A percentile compares a stretch with the other conserved stretches of the same genome.
Evolutionary conservation across 2,113 vertebrate species (phyloP).

Genomic region (Marcusenius ussheri): DNA sequence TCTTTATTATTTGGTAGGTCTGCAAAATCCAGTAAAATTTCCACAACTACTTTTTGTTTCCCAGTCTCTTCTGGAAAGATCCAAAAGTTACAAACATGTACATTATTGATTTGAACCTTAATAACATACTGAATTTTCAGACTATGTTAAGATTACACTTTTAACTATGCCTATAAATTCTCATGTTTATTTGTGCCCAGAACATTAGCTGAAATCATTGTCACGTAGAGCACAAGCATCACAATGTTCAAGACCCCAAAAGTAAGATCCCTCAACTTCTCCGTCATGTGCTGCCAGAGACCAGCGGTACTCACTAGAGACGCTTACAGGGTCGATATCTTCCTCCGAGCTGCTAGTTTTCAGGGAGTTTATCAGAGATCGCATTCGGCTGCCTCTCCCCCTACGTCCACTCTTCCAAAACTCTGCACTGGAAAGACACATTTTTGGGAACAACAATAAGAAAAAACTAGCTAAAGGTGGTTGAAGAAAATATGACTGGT

Average conservation of each 20-base stretch:
- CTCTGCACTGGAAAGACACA: conserved; percentile 39
- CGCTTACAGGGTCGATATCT: conserved; percentile 40
- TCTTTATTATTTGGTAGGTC: neutral
- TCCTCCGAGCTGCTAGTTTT: conserved; percentile 60
- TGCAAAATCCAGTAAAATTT: neutral
- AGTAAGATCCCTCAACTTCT: neutral
- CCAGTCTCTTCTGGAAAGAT: neutral
- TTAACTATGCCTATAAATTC: neutral
- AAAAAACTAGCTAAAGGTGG: neutral
- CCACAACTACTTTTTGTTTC: neutral
- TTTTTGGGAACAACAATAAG: neutral
- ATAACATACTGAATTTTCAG: neutral
- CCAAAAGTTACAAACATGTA: neutral
- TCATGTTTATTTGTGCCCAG: neutral
- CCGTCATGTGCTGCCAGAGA: conserved; percentile 18
- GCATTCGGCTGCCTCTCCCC: conserved; percentile 32
- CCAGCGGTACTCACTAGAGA: conserved; percentile 44
- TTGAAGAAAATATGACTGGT: neutral
- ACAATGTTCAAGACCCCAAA: neutral
- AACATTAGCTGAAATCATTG: neutral
- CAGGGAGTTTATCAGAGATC: conserved; percentile 41
- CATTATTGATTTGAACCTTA: neutral
- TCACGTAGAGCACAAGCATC: neutral
- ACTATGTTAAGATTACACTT: neutral
- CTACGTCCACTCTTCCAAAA: conserved; percentile 41